Evolutionary conservation across 1,140 invertebrate species (phyloP).

Genomic region (Drosophila pseudoananassae): DNA sequence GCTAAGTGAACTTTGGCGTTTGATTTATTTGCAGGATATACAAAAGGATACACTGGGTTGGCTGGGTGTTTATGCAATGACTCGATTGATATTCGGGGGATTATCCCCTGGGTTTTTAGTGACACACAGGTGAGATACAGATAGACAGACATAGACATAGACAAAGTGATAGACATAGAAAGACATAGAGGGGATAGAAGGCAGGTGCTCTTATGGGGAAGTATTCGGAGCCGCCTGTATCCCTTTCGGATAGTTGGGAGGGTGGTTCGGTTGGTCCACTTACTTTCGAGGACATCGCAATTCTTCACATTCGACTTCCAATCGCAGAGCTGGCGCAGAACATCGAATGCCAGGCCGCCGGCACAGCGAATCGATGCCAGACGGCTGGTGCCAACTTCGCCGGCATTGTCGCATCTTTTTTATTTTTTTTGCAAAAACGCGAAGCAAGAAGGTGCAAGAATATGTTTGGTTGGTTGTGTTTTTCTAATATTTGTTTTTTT

Average conservation of each 20-base stretch:
- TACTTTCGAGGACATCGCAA: constrained; percentile 96
- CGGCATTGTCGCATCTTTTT: constrained; percentile 94
- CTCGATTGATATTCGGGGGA: constrained; percentile 43
- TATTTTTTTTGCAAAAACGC: constrained; percentile 12
- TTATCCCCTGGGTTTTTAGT: constrained; percentile 46
- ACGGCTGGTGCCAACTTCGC: constrained; percentile 92
- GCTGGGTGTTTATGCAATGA: constrained; percentile 63
- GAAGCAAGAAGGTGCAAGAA: constrained; percentile 51
- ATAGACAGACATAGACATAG: constrained; percentile 47
- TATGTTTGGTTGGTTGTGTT: constrained; percentile 35
- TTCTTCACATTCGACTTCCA: constrained; percentile 98
- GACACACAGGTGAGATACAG: constrained; percentile 56
- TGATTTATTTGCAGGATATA: constrained; percentile 6
- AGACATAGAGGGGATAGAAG: constrained; percentile 27
- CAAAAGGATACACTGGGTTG: constrained; percentile 12
- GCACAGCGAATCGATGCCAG: constrained; percentile 94
- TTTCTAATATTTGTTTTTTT: constrained; percentile 8
- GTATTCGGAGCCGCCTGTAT: constrained; percentile 41
- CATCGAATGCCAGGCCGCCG: constrained; percentile 96
- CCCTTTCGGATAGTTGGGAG: constrained; percentile 12
- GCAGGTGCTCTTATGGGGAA: constrained; percentile 43
- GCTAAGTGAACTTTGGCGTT: constrained; percentile 72
- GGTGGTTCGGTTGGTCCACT: constrained; percentile 85
- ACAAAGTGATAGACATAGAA: constrained; percentile 19
- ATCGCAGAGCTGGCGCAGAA: constrained; percentile 96